These are phyloP conservation scores for Allygus modestus DNA, from an alignment of 2,888 invertebrate genomes.

Conservation along the genomic window DNA sequence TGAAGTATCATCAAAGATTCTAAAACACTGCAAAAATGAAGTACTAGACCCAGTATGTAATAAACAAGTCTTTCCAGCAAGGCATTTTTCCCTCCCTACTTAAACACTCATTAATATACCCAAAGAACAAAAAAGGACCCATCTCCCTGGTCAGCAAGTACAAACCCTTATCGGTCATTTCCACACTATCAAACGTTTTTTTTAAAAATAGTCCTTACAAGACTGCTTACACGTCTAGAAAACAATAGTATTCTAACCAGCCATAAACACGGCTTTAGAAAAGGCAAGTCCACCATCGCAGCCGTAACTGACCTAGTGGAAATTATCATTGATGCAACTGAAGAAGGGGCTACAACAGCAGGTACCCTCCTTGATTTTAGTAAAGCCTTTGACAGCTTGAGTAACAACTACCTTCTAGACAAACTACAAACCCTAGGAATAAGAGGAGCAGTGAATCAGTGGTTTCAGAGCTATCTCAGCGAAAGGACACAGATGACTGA, in stretches of 20 bases:
- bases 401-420: constrained; percentile 3
- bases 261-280: constrained; percentile 25
- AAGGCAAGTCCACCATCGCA: constrained; percentile 43
- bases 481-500: constrained; percentile 39
- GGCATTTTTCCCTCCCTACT: constrained; percentile 42
- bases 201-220: constrained; percentile 38
- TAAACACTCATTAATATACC: constrained; percentile 10
- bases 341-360: constrained; percentile 28
- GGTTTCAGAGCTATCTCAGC: constrained; percentile 43
- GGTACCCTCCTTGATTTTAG: neutral
- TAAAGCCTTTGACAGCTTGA: constrained; percentile 31
- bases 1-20: constrained; percentile 28
- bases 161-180: constrained; percentile 21
- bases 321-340: constrained; percentile 38
- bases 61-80: constrained; percentile 38
- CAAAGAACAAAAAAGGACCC: constrained; percentile 39
- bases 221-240: constrained; percentile 25
- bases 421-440: constrained; percentile 38
- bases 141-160: constrained; percentile 35
- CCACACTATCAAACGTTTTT: neutral
- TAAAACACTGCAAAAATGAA: constrained; percentile 41
- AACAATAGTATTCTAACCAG: neutral
- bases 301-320: constrained; percentile 22
- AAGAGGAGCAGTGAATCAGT: constrained; percentile 32
- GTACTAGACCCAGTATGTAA: constrained; percentile 37